Evolutionary conservation across 2,888 invertebrate genomes (phyloP).

Genomic region (Trypoxylon attenuatum): DNA sequence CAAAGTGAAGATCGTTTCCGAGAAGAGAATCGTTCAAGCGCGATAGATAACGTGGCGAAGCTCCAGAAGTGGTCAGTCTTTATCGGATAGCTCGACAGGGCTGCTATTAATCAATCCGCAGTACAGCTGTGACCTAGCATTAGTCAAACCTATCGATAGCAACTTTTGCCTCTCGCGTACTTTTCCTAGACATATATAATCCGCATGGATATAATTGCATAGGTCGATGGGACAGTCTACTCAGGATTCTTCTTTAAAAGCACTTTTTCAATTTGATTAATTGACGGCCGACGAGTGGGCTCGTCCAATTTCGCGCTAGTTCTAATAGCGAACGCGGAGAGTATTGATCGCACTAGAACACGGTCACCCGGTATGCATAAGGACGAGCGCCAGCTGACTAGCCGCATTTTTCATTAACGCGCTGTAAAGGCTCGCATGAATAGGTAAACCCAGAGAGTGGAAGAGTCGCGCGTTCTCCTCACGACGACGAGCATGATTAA

Average conservation of each 20-base stretch:
- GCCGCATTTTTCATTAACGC: constrained; percentile 72
- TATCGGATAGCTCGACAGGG: constrained; percentile 39
- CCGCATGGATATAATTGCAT: too few relatives aligned
- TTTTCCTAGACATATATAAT: too few relatives aligned
- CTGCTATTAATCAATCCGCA: constrained; percentile 32
- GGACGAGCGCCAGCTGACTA: constrained; percentile 62
- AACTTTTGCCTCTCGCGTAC: too few relatives aligned
- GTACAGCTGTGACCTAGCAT: constrained; percentile 14
- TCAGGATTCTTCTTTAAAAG: too few relatives aligned
- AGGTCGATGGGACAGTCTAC: too few relatives aligned
- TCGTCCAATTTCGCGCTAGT: too few relatives aligned
- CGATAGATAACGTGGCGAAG: constrained; percentile 28
- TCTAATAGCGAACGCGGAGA: too few relatives aligned
- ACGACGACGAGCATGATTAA: constrained; percentile 48
- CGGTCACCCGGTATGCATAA: constrained; percentile 57
- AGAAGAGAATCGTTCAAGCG: constrained; percentile 19
- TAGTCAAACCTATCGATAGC: too few relatives aligned
- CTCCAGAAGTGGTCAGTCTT: constrained; percentile 21
- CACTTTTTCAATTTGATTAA: too few relatives aligned
- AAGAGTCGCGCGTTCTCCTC: constrained; percentile 47
- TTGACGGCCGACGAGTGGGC: too few relatives aligned
- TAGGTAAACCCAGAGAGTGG: constrained; percentile 62
- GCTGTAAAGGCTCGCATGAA: constrained; percentile 69
- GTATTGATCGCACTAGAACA: too few relatives aligned
- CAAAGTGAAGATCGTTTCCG: constrained; percentile 36